phyloP scores from a whole-genome alignment of 2,888 invertebrate species.

The Clistopyga incitator region DNA sequence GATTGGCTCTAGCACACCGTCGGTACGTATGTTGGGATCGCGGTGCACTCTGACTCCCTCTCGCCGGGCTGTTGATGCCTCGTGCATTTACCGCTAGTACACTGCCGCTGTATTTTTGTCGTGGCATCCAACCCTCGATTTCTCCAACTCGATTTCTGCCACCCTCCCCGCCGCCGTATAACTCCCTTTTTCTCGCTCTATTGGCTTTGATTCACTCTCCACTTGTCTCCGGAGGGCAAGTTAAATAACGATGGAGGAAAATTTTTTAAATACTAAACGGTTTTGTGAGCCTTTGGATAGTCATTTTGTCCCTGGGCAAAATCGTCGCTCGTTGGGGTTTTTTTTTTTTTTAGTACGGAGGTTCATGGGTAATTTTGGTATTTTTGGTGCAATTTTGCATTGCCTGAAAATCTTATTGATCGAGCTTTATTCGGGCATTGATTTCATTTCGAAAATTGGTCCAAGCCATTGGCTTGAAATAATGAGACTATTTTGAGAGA shows the following conservation, averaged over 20 bases:
- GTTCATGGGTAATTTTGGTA: too few relatives aligned
- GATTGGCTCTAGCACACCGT: slow-evolving; percentile 75
- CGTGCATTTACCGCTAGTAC: slow-evolving; percentile 38
- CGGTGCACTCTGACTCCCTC: slow-evolving; percentile 69
- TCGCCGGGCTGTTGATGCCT: slow-evolving; percentile 36
- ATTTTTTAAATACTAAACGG: neutral
- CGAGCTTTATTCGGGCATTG: too few relatives aligned
- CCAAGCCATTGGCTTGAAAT: too few relatives aligned
- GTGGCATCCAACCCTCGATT: slow-evolving; percentile 42
- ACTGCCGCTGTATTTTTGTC: slow-evolving; percentile 56
- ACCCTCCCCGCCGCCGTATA: slow-evolving; percentile 9
- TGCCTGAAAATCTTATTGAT: too few relatives aligned
- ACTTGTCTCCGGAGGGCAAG: slow-evolving; percentile 19
- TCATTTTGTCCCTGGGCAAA: slow-evolving; percentile 4
- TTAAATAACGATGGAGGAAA: slow-evolving; percentile 23
- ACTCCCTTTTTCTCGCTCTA: slow-evolving; percentile 30
- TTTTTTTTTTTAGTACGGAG: too few relatives aligned
- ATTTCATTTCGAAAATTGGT: too few relatives aligned
- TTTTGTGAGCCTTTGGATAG: slow-evolving; percentile 13
- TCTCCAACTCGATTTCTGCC: slow-evolving; percentile 45
- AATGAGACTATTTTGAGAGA: too few relatives aligned
- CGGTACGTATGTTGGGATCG: slow-evolving; percentile 59
- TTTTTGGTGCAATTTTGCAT: too few relatives aligned
- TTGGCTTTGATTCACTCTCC: slow-evolving; percentile 25
- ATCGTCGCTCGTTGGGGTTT: too few relatives aligned